Evolutionary conservation across 1,140 invertebrate genomes (phyloP), one percentile per base, ranked within the genome.

Genomic region (Antheraea mylitta): DNA sequence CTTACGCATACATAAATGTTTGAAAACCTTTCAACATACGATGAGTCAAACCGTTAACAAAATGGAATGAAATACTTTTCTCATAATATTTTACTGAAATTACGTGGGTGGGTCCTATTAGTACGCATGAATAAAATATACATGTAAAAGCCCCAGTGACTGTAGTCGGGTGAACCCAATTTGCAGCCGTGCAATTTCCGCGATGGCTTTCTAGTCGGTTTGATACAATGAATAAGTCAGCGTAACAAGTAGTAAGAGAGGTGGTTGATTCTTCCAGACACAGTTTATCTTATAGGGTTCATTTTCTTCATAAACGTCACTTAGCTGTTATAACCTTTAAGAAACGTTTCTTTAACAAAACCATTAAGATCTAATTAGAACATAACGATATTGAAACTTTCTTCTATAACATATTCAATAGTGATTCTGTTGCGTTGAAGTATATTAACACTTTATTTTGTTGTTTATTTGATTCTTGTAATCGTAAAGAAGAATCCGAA

Each of bases 181-280:
- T 76, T 73, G 68, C 69, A 73, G 71, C 61, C 71, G 60, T 67
- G 72, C 70, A 76, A 79, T 76, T 76, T 79, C 74, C 74, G 72
- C 63, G 66, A 68, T 71, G 71, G 71, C 73, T 79, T 74, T 77
- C 75, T 77, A 75, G 71, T 77, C 71, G 77, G 77, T 58, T 77
- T 77, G 73, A 71, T 73, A 75, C 72, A 74, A 66, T 79, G 77
- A 79, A 75, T 80, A 77, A 80, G 70, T 77, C 68, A 77, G 71
- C 67, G 72, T 80, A 81, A 78, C 75, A 73, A 80, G 74, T 65
- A 72, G 73, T 68, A 63, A 72, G 70, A 70, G 72, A 78, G 74
- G 76, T 77, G 81, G 69, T 77, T 75, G 84, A 83, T 87, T 86
- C 78, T 58, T 80, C 78, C 77, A 86, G 83, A 83, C 82, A 87